phyloP scores from a whole-genome alignment of 2,888 invertebrate species.

The Byasa hedistus region DNA sequence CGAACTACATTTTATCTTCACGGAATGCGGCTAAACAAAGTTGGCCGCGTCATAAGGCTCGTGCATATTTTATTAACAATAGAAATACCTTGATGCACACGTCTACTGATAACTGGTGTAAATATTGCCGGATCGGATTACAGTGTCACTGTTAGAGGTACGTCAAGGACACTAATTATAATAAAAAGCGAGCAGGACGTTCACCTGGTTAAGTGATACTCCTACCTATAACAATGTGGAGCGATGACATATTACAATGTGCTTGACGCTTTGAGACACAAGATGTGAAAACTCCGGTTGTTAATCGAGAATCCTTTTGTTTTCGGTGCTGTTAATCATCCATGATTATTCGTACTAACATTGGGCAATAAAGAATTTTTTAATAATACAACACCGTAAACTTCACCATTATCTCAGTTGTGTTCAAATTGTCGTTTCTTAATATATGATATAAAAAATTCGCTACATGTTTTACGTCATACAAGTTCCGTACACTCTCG shows the following conservation, averaged over 20 bases:
- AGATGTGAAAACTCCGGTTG: too few relatives aligned
- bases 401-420: too few relatives aligned
- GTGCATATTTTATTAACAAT: slow-evolving; percentile 30
- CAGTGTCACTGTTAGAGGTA: slow-evolving; percentile 17
- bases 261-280: too few relatives aligned
- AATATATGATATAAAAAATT: neutral
- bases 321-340: too few relatives aligned
- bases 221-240: too few relatives aligned
- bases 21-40: slow-evolving; percentile 40
- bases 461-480: neutral
- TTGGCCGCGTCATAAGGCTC: slow-evolving; percentile 22
- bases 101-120: slow-evolving; percentile 23
- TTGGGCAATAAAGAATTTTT: too few relatives aligned
- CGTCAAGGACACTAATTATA: slow-evolving; percentile 20
- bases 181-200: too few relatives aligned
- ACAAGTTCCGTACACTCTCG: neutral
- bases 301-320: too few relatives aligned
- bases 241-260: too few relatives aligned
- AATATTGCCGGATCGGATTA: slow-evolving; percentile 29
- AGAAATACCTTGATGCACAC: slow-evolving; percentile 29
- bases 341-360: too few relatives aligned
- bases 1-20: slow-evolving; percentile 31
- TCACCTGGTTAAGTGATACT: too few relatives aligned
- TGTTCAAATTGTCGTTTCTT: neutral
- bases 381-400: neutral